Conservation (phyloP, 1,140 invertebrate genomes). For the Drosophila melanica region DNA sequence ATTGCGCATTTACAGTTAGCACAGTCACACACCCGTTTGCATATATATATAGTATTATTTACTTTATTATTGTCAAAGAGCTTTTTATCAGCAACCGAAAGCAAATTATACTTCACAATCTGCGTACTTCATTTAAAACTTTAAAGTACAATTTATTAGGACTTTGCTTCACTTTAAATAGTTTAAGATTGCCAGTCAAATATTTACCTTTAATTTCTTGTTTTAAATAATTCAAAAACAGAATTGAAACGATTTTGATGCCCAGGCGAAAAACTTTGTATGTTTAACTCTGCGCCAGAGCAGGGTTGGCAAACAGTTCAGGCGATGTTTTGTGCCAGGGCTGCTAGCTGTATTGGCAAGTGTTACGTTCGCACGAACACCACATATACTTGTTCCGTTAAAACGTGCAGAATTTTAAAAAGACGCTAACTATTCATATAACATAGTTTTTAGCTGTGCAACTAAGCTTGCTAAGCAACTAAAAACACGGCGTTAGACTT, state of each 20-base stretch:
- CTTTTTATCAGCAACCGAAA: constrained; percentile 64
- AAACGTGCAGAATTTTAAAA: background rate
- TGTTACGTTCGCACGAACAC: no score
- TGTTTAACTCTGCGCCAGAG: constrained; percentile 34
- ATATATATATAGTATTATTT: constrained; percentile 54
- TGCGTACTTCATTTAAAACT: background rate
- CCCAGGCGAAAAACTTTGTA: constrained; percentile 32
- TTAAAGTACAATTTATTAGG: no score
- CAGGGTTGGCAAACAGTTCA: constrained; percentile 23
- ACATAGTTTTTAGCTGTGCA: no score
- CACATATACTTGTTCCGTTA: background rate
- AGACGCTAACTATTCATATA: no score
- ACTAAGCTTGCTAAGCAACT: no score
- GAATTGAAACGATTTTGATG: constrained; percentile 14
- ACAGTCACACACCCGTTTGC: constrained; percentile 7
- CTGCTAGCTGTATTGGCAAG: background rate
- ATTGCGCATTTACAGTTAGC: constrained; percentile 60
- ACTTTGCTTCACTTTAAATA: background rate
- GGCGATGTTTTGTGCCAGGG: constrained; percentile 14
- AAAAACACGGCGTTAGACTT: no score
- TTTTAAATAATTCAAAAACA: constrained; percentile 20
- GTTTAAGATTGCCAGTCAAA: background rate
- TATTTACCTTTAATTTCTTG: constrained; percentile 24
- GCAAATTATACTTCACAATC: background rate
- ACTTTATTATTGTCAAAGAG: constrained; percentile 57